These are phyloP conservation scores for roundworm (Caenorhabditis elegans) DNA, from an alignment of 1,140 invertebrate genomes.

Conservation along the genomic window WBcel235 BX284604.4:9779501-9780000, in stretches of 20 bases:
- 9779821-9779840: background rate
- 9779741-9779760: background rate
- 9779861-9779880: background rate
- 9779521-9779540: background rate
- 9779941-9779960: no score
- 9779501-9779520: slow-evolving; percentile 13
- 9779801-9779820: background rate
- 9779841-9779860: slow-evolving; percentile 5
- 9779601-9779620: background rate
- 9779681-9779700: slow-evolving; percentile 8
- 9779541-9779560: background rate
- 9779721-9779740: slow-evolving; percentile 2
- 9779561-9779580: background rate
- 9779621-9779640: background rate
- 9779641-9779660: background rate
- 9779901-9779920: background rate
- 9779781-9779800: background rate
- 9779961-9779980: background rate
- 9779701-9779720: slow-evolving; percentile 15
- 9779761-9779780: slow-evolving; percentile 19
- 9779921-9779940: background rate
- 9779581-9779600: background rate
- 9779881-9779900: slow-evolving; percentile 2
- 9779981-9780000: slow-evolving; percentile 11
- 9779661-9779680: background rate